phyloP scores from a whole-genome alignment of 2,113 vertebrate genomes.

The Platysternon megacephalum region DNA sequence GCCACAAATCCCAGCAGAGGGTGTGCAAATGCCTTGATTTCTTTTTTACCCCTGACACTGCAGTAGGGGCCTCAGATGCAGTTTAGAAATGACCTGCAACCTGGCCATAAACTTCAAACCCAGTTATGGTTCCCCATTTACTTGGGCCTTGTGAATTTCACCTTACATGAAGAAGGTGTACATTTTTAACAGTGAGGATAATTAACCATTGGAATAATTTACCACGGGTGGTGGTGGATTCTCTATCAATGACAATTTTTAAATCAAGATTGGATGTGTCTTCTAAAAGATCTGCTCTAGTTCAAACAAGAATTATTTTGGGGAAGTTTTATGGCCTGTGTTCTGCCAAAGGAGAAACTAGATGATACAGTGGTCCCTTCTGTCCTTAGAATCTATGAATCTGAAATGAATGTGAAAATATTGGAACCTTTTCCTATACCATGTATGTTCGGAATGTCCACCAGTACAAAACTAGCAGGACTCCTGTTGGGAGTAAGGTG shows the following conservation, averaged over 20 bases:
- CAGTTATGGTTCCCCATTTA: background rate
- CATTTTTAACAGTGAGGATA: background rate
- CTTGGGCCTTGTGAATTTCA: background rate
- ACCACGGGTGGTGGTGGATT: background rate
- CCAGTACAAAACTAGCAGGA: background rate
- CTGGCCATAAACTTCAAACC: background rate
- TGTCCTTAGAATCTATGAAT: background rate
- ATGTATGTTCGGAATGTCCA: background rate
- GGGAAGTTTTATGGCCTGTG: background rate
- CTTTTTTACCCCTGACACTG: background rate
- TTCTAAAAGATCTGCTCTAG: background rate
- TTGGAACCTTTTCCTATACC: background rate
- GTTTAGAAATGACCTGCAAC: background rate
- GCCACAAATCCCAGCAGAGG: background rate
- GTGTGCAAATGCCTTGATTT: background rate
- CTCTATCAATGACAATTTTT: background rate
- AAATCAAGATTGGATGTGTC: background rate
- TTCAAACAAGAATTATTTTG: background rate
- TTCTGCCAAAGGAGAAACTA: background rate
- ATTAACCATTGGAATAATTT: background rate
- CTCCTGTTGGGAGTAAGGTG: background rate
- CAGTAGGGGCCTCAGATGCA: background rate
- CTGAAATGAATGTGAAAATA: background rate
- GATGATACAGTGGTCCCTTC: background rate
- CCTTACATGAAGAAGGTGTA: background rate